These are phyloP conservation scores for Pseudobourletiella spinata DNA, from an alignment of 1,140 invertebrate genomes.

Conservation along the genomic window DNA sequence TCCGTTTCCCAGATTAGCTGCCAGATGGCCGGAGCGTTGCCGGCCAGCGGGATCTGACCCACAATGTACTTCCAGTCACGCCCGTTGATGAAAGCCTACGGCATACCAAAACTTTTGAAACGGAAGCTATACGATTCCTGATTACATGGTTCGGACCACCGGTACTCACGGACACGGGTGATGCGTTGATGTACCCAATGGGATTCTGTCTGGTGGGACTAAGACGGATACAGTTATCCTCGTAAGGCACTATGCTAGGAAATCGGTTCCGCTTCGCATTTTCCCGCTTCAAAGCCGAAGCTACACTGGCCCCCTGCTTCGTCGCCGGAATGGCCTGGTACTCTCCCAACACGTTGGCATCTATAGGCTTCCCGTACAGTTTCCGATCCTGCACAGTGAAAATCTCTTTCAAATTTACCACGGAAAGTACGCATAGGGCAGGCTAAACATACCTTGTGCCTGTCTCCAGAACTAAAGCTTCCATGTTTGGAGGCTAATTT, in stretches of 20 bases:
- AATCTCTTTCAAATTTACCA: conserved; percentile 63
- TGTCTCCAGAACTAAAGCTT: no score
- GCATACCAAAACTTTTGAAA: no score
- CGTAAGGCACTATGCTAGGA: conserved; percentile 74
- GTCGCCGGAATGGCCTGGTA: conserved; percentile 79
- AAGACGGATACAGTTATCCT: conserved; percentile 71
- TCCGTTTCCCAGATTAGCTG: conserved; percentile 78
- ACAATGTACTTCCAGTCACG: conserved; percentile 74
- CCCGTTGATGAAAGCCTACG: conserved; percentile 57
- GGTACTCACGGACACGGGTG: conserved; percentile 65
- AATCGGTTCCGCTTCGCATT: conserved; percentile 52
- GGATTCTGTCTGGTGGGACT: conserved; percentile 67
- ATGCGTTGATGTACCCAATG: conserved; percentile 81
- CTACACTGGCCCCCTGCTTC: conserved; percentile 56
- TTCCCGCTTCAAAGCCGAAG: conserved; percentile 55
- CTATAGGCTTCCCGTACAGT: conserved; percentile 68
- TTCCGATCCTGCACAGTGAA: conserved; percentile 52
- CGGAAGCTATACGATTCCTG: no score
- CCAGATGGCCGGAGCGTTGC: conserved; percentile 61
- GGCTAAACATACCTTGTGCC: no score
- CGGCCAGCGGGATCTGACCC: conserved; percentile 59
- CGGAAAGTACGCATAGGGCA: no score
- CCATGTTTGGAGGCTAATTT: no score
- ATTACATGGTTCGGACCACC: no score
- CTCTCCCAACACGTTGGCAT: conserved; percentile 65